phyloP scores from a whole-genome alignment of 2,888 invertebrate genomes.

The Agrypnus murinus region DNA sequence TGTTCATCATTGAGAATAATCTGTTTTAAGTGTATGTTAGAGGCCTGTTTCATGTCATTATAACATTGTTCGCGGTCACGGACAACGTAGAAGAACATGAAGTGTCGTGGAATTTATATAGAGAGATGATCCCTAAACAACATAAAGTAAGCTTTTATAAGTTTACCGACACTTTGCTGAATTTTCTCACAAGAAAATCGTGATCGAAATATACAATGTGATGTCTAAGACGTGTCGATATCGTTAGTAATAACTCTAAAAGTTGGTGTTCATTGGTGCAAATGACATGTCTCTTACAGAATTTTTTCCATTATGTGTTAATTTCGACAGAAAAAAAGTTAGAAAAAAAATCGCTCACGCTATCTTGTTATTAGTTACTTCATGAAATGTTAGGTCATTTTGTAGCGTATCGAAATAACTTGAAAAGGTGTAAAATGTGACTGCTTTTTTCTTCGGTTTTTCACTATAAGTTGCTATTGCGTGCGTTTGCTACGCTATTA shows the following conservation, averaged over 20 bases:
- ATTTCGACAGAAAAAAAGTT: neutral
- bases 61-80: constrained; percentile 15
- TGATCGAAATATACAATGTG: neutral
- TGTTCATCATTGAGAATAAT: constrained; percentile 17
- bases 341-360: constrained; percentile 8
- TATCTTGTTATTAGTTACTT: constrained; percentile 8
- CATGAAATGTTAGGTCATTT: neutral
- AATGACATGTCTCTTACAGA: neutral
- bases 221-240: neutral
- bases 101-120: constrained; percentile 38
- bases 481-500: constrained; percentile 3
- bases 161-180: constrained; percentile 10
- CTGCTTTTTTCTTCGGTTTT: constrained; percentile 17
- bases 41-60: constrained; percentile 24
- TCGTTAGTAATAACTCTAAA: neutral
- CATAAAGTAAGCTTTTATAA: constrained; percentile 10
- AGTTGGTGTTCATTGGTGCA: neutral
- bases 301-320: constrained; percentile 12
- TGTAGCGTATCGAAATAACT: neutral
- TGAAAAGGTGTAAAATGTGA: constrained; percentile 12
- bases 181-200: constrained; percentile 27
- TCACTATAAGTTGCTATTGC: neutral
- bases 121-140: constrained; percentile 36
- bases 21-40: neutral
- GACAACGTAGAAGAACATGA: constrained; percentile 1